Percentiles rank a stretch among this genome's conserved stretches.
Evolutionary conservation across 2,797 vertebrate species (phyloP).

Genomic region (Carcharodon carcharias): DNA sequence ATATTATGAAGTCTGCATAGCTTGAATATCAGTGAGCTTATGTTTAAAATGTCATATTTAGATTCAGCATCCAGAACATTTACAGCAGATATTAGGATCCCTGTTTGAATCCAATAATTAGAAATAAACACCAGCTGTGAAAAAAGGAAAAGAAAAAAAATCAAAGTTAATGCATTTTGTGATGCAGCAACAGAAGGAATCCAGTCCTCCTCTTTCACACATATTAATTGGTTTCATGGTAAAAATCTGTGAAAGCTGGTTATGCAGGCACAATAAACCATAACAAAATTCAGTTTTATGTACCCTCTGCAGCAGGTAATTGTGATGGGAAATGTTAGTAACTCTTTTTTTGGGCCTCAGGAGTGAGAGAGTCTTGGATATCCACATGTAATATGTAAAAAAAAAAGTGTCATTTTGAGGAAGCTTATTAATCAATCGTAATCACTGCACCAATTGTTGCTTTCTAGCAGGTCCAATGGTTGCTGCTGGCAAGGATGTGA

Average conservation of each 20-base stretch:
- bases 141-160: conserved; percentile 38
- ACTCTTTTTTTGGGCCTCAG: conserved; percentile 43
- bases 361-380: neutral
- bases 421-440: neutral
- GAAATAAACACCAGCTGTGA: conserved; percentile 43
- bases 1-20: conserved; percentile 43
- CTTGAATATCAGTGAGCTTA: conserved; percentile 44
- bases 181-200: conserved; percentile 38
- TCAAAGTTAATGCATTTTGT: conserved; percentile 42
- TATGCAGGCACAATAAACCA: conserved; percentile 38
- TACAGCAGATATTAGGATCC: conserved; percentile 44
- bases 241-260: conserved; percentile 48
- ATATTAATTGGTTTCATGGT: conserved; percentile 46
- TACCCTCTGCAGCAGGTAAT: conserved; percentile 46
- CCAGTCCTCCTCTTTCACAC: conserved; percentile 41
- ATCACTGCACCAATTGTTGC: neutral
- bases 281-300: conserved; percentile 52
- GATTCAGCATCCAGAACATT: conserved; percentile 44
- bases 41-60: conserved; percentile 50
- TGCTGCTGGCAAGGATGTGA: neutral
- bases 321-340: conserved; percentile 46
- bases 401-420: neutral
- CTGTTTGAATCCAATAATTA: conserved; percentile 46
- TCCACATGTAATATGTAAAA: neutral
- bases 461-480: neutral